phyloP scores from a whole-genome alignment of 2,797 vertebrate species.

The Eleutherodactylus coqui region DNA sequence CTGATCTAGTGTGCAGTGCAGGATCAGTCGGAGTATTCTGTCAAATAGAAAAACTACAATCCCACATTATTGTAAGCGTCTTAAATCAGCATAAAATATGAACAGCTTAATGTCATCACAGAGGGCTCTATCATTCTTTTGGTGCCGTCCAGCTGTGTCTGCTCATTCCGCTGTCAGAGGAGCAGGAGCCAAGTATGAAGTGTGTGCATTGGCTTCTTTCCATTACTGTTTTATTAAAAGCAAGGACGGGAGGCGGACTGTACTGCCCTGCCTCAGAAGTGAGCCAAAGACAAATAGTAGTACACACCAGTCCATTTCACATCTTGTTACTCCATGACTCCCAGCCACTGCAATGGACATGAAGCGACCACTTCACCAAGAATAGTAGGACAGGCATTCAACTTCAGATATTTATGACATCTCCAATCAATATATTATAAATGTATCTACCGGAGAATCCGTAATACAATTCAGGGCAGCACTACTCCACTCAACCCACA shows the following conservation, averaged over 20 bases:
- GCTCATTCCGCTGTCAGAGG: background rate
- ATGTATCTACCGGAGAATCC: background rate
- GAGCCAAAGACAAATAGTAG: background rate
- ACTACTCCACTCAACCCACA: too few relatives aligned
- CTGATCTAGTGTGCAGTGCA: background rate
- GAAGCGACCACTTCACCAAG: background rate
- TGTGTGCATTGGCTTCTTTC: conserved; percentile 13
- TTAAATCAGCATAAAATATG: conserved; percentile 13
- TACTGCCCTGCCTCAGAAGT: background rate
- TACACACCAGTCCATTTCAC: background rate
- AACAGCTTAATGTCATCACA: background rate
- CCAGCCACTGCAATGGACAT: background rate
- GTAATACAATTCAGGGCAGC: too few relatives aligned
- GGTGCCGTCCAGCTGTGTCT: conserved; percentile 11
- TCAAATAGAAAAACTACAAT: background rate
- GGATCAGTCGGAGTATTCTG: background rate
- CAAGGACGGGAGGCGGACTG: background rate
- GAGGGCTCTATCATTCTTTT: background rate
- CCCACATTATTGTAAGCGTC: background rate
- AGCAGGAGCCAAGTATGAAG: conserved; percentile 1
- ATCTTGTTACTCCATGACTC: background rate
- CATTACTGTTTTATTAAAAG: background rate
- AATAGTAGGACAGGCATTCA: background rate
- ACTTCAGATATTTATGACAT: background rate
- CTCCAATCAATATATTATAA: background rate